These are phyloP conservation scores for Rhingia campestris DNA, from an alignment of 2,888 invertebrate species.

Conservation along the genomic window DNA sequence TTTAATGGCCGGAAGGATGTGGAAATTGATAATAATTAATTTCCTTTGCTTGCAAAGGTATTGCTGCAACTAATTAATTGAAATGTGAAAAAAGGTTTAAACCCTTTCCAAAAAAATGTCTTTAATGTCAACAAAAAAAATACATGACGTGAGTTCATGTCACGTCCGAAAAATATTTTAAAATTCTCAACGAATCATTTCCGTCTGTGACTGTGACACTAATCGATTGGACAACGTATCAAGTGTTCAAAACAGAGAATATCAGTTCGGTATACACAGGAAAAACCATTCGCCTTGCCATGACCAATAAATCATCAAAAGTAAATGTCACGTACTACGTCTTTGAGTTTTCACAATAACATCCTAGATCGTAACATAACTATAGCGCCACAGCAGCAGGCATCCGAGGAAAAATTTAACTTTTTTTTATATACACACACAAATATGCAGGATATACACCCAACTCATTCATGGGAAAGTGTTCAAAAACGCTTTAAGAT, in stretches of 20 bases:
- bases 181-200: slow-evolving; percentile 57
- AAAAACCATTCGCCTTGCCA: slow-evolving; percentile 3
- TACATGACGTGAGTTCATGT: slow-evolving; percentile 6
- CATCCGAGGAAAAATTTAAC: slow-evolving; percentile 14
- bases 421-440: background rate
- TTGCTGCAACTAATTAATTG: background rate
- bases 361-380: slow-evolving; percentile 42
- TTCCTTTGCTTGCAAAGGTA: background rate
- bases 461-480: slow-evolving; percentile 8
- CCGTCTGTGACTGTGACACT: slow-evolving; percentile 50
- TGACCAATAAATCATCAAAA: slow-evolving; percentile 60
- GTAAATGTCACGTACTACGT: slow-evolving; percentile 62
- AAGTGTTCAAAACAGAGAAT: slow-evolving; percentile 50
- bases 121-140: background rate
- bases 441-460: background rate
- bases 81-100: background rate
- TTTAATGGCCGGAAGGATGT: slow-evolving; percentile 36
- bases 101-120: background rate
- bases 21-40: slow-evolving; percentile 54
- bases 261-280: slow-evolving; percentile 24
- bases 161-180: slow-evolving; percentile 54
- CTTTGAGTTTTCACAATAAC: slow-evolving; percentile 52
- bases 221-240: slow-evolving; percentile 61
- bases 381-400: slow-evolving; percentile 15
- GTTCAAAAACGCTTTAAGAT: slow-evolving; percentile 27